Conservation (phyloP, 2,797 vertebrate species). For the Sebastiscus tertius region DNA sequence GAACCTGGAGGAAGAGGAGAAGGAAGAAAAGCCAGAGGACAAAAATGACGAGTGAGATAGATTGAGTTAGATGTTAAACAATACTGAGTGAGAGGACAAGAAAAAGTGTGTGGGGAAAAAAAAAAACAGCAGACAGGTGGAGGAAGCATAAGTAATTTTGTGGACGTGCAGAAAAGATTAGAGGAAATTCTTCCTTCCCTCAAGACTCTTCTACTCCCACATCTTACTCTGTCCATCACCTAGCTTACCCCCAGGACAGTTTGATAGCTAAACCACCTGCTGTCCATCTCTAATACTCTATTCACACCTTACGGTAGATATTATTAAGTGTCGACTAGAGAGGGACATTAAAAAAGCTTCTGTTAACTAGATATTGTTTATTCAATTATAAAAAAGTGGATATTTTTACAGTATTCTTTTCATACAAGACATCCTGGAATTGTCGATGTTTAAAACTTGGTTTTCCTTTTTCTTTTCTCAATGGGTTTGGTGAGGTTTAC, state of each 20-base stretch:
- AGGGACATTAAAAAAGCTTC: background rate
- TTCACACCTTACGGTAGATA: background rate
- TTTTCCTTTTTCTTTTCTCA: background rate
- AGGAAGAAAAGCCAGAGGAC: conserved; percentile 25
- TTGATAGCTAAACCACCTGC: background rate
- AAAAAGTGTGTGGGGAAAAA: background rate
- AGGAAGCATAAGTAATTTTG: conserved; percentile 53
- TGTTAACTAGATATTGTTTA: background rate
- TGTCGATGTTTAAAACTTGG: background rate
- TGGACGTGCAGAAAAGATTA: conserved; percentile 45
- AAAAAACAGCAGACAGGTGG: conserved; percentile 11
- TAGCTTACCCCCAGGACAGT: background rate
- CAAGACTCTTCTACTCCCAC: conserved; percentile 13
- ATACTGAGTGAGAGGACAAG: conserved; percentile 23
- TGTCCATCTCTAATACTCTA: background rate
- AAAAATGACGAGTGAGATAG: conserved; percentile 47
- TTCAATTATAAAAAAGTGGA: background rate
- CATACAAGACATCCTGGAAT: background rate
- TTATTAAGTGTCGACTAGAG: background rate
- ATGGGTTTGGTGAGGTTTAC: too few relatives aligned
- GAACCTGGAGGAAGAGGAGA: conserved; percentile 76
- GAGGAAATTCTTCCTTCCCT: conserved; percentile 11
- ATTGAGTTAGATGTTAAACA: conserved; percentile 56
- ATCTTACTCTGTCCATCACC: conserved; percentile 9
- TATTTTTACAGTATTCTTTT: background rate